Conservation (phyloP, 2,113 vertebrate species). For the Sebastes schlegelii region DNA sequence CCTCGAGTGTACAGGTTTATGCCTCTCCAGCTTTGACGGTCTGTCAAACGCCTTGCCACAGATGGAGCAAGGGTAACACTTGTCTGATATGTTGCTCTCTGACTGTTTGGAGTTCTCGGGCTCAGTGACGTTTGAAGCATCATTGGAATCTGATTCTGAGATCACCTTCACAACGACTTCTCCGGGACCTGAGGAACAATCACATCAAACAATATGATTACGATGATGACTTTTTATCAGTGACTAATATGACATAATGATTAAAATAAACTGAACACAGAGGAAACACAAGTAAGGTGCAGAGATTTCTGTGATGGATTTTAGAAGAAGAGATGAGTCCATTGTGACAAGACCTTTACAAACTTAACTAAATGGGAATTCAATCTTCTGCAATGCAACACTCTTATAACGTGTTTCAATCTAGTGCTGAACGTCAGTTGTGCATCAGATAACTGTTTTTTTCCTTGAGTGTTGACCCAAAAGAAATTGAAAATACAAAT, state of each 20-base stretch:
- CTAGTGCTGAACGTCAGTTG: background rate
- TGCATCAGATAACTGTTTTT: background rate
- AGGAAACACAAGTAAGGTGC: background rate
- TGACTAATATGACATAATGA: background rate
- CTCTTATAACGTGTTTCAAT: too few relatives aligned
- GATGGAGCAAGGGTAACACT: conserved; percentile 56
- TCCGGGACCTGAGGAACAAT: conserved; percentile 42
- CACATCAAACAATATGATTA: background rate
- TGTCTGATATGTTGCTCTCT: conserved; percentile 33
- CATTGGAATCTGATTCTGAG: conserved; percentile 55
- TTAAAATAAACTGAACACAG: background rate
- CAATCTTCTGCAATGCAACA: background rate
- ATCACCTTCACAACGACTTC: conserved; percentile 12
- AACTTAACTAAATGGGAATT: background rate
- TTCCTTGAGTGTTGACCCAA: background rate
- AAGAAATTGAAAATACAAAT: background rate
- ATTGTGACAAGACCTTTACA: background rate
- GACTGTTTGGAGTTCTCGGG: background rate
- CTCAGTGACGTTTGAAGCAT: conserved; percentile 13
- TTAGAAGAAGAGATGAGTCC: background rate
- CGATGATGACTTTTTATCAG: background rate
- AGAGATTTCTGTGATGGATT: background rate
- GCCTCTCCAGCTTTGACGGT: conserved; percentile 70
- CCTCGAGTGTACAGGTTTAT: conserved; percentile 56
- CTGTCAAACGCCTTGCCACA: conserved; percentile 74